Conservation (phyloP, 2,113 vertebrate species). For the Chauna torquata region DNA sequence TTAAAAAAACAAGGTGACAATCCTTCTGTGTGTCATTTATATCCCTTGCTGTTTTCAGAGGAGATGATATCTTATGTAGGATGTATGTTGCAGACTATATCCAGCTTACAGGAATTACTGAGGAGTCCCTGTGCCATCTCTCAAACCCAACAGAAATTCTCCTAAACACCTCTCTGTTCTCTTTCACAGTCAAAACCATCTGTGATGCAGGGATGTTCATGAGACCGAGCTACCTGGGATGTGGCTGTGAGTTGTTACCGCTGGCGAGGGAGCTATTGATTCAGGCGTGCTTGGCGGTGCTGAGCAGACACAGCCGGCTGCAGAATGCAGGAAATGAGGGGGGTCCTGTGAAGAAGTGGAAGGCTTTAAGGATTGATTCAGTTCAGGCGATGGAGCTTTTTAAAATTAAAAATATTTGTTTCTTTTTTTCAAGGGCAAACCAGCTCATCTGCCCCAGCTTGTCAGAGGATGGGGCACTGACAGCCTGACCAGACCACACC, state of each 20-base stretch:
- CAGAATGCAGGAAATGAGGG: not conserved
- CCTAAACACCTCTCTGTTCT: not conserved
- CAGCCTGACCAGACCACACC: not conserved
- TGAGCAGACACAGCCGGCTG: not conserved
- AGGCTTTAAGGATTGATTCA: not conserved
- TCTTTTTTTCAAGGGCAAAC: slow-evolving; percentile 1
- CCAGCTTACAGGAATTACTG: not conserved
- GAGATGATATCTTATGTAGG: not conserved
- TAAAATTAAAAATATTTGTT: not conserved
- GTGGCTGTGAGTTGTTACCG: not conserved
- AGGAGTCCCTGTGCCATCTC: not conserved
- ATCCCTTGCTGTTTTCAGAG: not conserved
- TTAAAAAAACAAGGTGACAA: not conserved
- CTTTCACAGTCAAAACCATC: not conserved
- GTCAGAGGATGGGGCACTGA: slow-evolving; percentile 63
- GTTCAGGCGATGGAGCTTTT: not conserved
- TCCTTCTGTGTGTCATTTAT: not conserved
- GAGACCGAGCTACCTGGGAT: not conserved
- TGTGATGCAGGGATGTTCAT: not conserved
- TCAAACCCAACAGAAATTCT: not conserved
- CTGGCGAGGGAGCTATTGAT: slow-evolving; percentile 23
- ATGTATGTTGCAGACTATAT: not conserved
- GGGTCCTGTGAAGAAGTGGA: not conserved
- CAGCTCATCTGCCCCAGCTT: not conserved
- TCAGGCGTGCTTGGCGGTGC: not conserved